Base-by-base conservation (phyloP, 2,113 vertebrate genomes). In the Lontra canadensis region DNA sequence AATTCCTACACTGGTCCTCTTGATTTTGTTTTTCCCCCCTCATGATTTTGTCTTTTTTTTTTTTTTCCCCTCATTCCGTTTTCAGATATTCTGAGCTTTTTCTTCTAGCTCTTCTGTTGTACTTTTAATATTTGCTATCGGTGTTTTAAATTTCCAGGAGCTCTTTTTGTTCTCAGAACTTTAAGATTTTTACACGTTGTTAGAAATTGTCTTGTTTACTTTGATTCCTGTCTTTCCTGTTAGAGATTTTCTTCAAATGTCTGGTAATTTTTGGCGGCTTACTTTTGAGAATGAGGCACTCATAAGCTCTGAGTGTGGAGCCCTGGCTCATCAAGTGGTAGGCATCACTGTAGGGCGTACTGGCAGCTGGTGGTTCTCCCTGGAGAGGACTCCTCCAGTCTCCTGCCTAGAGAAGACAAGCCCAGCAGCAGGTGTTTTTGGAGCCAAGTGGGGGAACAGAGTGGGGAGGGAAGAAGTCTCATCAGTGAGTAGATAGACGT, bases 141-240 rank as follows among this genome's bases (percentile, higher is more conserved):
- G 1, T 59, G 39, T 65, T 52, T 55, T 49, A 49, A 47, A 84
- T 49, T 71, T 80, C 31, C 15, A 74, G 42, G 55, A 65, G 31
- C 44, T 36, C 13, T 92, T 87, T 86, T 86, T 63, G 57, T 71
- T 74, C 23, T 44, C 36, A 57, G 84, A 88, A 44, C 73, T 88
- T 55, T 83, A 65, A 55, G 86, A 26, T 74, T 80, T 85, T 87
- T 88, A 49, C 39, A 49, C 18, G 1, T 81, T 86, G n/a, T 82
- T 47, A 82, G 67, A 39, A 88, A 82, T 91, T 55, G 44, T 90
- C 90, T 96, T 87, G 21, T 86, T 96, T 82, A 74, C 84, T 82
- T 88, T 96, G 74, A 74, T 74, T 96, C 17, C 55, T 44, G 1
- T 86, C 74, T 91, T 82, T 69, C 15, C 9, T 31, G 7, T 87